Conservation (phyloP, 2,797 vertebrate species). For the Sylvilagus floridanus region DNA sequence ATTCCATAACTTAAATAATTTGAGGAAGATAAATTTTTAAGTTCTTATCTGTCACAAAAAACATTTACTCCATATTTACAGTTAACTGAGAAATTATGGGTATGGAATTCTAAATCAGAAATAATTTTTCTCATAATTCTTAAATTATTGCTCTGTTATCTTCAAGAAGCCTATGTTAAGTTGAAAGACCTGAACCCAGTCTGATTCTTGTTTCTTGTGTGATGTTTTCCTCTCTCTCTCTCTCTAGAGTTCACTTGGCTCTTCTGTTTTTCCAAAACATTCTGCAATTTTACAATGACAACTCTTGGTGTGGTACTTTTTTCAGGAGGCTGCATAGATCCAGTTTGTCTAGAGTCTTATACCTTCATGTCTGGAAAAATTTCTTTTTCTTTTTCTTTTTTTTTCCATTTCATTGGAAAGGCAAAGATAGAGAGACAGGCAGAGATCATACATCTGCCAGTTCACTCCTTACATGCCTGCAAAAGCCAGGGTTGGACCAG, state of each 20-base stretch:
- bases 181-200: not conserved
- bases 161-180: not conserved
- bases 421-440: too few relatives aligned
- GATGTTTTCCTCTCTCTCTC: not conserved
- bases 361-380: not conserved
- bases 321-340: not conserved
- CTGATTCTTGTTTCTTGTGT: not conserved
- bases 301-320: not conserved
- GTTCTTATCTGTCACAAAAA: not conserved
- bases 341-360: not conserved
- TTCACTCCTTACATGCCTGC: too few relatives aligned
- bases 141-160: not conserved
- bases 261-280: not conserved
- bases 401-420: too few relatives aligned
- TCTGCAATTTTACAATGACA: conserved; percentile 11
- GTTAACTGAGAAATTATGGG: not conserved
- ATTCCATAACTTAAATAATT: not conserved
- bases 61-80: not conserved
- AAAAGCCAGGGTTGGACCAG: too few relatives aligned
- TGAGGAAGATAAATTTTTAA: not conserved
- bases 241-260: not conserved
- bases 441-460: too few relatives aligned
- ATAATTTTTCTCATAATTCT: conserved; percentile 28
- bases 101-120: not conserved
- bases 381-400: too few relatives aligned